A percentile compares a stretch with the other conserved stretches of the same genome.
Conservation (phyloP, 2,888 invertebrate species). For the Aphidoletes aphidimyza region DNA sequence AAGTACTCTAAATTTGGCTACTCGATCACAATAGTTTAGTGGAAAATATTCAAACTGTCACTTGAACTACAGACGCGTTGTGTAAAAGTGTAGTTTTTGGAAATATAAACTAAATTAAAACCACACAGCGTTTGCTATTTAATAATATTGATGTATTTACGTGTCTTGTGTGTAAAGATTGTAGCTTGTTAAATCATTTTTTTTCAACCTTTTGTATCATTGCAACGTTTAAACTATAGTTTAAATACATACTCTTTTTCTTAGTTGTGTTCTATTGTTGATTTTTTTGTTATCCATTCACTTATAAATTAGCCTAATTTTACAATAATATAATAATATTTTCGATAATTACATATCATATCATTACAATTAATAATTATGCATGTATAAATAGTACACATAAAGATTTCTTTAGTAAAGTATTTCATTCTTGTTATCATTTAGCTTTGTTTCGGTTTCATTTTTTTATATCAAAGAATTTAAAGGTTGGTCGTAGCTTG, state of each 20-base stretch:
- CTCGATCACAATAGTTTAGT: not conserved
- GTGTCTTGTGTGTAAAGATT: conserved; percentile 37
- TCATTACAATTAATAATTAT: conserved; percentile 34
- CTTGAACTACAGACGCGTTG: too few relatives aligned
- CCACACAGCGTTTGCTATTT: not conserved
- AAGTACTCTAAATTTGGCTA: not conserved
- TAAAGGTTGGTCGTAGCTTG: conserved; percentile 43
- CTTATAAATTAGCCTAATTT: conserved; percentile 30
- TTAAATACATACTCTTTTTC: conserved; percentile 16
- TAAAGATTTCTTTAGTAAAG: conserved; percentile 24
- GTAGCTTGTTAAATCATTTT: conserved; percentile 36
- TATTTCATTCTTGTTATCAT: conserved; percentile 10
- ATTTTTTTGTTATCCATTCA: not conserved
- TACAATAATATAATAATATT: conserved; percentile 18
- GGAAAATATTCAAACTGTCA: too few relatives aligned
- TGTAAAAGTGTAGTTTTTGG: not conserved
- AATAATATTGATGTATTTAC: conserved; percentile 34
- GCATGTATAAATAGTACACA: conserved; percentile 50
- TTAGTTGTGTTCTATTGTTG: not conserved
- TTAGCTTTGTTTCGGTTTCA: not conserved
- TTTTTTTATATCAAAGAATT: conserved; percentile 25
- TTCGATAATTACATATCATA: conserved; percentile 50
- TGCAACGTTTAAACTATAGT: conserved; percentile 19
- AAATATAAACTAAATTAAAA: not conserved
- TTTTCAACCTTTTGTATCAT: conserved; percentile 38